Evolutionary conservation across 2,888 invertebrate species (phyloP), one percentile per base, ranked within the genome.

Genomic region (Agrenia bidenticulata): DNA sequence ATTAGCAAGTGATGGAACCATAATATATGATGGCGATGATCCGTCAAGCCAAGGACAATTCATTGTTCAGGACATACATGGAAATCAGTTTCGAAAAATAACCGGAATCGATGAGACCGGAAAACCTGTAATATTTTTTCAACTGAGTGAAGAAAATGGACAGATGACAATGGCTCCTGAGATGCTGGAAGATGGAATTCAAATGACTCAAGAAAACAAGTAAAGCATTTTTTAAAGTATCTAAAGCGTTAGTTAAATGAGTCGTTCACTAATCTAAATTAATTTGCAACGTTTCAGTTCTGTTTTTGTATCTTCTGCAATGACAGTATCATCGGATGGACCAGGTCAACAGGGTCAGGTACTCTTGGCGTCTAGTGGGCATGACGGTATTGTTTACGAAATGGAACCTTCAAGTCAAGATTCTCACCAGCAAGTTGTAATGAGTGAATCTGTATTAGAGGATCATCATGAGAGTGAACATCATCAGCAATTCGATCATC

Each of bases 1-100:
- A 74, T 78, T 78, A 7, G 76, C 72, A 5, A 70, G 74, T 2
- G 77, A 77, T 15, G 76, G 73, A n/a, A 63, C 69, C 7, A 65
- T 74, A 62, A 67, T 74, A 11, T 69, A 70, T 42, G 71, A 70
- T 19, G 69, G 66, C 1, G 63, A 59, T 5, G 59, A 59, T 32
- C 41, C 63, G 1, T 54, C 32, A 1, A 37, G 45, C 24, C 41
- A 24, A 1, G 66, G 64, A 23, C 67, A 72, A 19, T 76, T 67
- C 26, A 73, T 76, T 58, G 73, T 76, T 19, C 74, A 74, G 56
- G 75, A 76, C 58, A 66, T 73, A 50, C 73, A 73, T 53, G 74
- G 74, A 39, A 74, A 73, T 59, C 70, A 73, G 37, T 76, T 69
- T 32, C 42, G 71, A 56, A 70, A 69, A 61, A 68, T 76, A 21